Base-by-base conservation (phyloP, 2,113 vertebrate species). In the Myotis lucifugus region DNA sequence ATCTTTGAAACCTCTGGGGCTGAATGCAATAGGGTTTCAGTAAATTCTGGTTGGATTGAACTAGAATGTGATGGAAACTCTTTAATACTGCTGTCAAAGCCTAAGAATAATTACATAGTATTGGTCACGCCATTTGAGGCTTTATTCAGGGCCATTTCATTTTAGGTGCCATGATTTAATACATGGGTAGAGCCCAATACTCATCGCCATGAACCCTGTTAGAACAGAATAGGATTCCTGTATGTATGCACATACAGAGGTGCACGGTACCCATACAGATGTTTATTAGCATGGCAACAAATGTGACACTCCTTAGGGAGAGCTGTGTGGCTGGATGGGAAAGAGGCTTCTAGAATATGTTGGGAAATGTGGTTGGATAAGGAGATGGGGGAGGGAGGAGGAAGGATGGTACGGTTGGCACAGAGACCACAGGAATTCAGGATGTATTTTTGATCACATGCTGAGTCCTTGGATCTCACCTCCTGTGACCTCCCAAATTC, bases 401-500 rank as follows among this genome's bases (percentile, higher is more conserved):
- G 11, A 29, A 32, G 32, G 42, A 12, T 0, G 46, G 37, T 2
- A 1, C 0, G 0, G n/a, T 19, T 29, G 40, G 87, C 46, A 50
- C 0, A 40, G 74, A 12, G 77, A 69, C 64, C 74, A 27, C 4
- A 48, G 90, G 59, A 56, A 42, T 6, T 40, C n/a, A 66, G 29
- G 64, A 66, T 32, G 29, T 15, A 42, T 52, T 82, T 92, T 11
- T 73, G 84, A 10, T 11, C 40, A 10, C 5, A n/a, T 17, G 61
- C 34, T 21, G 27, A 34, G 21, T 50, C 17, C 32, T 50, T 27
- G 37, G 64, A 8, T 50, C 52, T 83, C n/a, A 81, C 9, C 2
- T 66, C 59, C 18, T 50, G 5, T 3, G 29, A 61, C n/a, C 32
- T 56, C 13, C 5, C 13, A 73, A 50, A 50, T 77, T 40, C 15